Evolutionary conservation across 1,140 invertebrate genomes (phyloP).

Genomic region (Procambarus clarkii): DNA sequence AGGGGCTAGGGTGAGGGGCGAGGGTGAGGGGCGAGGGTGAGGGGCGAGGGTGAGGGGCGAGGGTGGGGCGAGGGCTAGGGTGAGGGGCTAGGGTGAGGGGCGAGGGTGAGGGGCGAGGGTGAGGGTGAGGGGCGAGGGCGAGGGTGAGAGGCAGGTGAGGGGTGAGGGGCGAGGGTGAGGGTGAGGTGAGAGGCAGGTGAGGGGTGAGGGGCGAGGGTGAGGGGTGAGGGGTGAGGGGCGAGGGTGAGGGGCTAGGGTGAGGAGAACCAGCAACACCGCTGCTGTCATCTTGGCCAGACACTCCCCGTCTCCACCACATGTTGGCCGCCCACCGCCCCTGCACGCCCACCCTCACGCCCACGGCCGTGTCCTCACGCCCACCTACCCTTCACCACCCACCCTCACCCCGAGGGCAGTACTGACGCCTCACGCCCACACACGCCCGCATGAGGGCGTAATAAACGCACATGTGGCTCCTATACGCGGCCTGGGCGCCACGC

Average conservation of each 20-base stretch:
- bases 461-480: constrained; percentile 37
- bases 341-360: constrained; percentile 39
- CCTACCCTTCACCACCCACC: constrained; percentile 45
- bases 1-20: too few species aligned
- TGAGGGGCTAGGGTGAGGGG: too few species aligned
- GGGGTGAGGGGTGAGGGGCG: too few species aligned
- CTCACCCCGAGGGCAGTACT: constrained; percentile 17
- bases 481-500: background rate
- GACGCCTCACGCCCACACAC: constrained; percentile 32
- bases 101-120: too few species aligned
- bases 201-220: too few species aligned
- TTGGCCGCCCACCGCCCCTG: constrained; percentile 50
- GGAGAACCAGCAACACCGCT: constrained; percentile 27
- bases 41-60: too few species aligned
- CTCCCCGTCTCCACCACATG: constrained; percentile 42
- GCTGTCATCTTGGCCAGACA: constrained; percentile 24
- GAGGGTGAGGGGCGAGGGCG: too few species aligned
- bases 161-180: too few species aligned
- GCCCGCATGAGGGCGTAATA: constrained; percentile 19
- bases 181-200: too few species aligned
- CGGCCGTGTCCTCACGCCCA: constrained; percentile 17
- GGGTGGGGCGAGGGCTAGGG: too few species aligned
- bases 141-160: too few species aligned
- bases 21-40: too few species aligned
- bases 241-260: background rate